Percentiles rank a stretch among this genome's conserved stretches.
Evolutionary conservation across 2,797 vertebrate species (phyloP).

Genomic region (Micromesistius poutassou): DNA sequence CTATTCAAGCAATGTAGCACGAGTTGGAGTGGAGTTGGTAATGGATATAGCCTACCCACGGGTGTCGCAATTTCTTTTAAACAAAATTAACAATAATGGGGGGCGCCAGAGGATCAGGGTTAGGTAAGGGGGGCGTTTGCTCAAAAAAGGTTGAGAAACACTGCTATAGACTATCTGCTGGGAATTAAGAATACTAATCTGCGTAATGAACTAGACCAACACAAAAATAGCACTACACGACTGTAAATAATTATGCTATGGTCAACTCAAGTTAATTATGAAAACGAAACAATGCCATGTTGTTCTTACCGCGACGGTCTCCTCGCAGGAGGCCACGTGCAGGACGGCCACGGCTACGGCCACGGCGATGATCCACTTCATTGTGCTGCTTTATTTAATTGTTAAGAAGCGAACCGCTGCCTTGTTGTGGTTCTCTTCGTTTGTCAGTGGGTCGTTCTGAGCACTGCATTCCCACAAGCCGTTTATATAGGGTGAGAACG

Average conservation of each 20-base stretch:
- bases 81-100: too few relatives aligned
- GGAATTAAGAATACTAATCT: neutral
- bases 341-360: neutral
- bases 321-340: neutral
- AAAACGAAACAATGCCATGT: neutral
- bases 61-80: too few relatives aligned
- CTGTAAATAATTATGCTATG: neutral
- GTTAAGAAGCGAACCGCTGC: neutral
- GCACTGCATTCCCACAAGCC: neutral
- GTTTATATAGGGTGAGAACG: neutral
- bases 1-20: too few relatives aligned
- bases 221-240: neutral
- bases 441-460: neutral
- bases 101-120: too few relatives aligned
- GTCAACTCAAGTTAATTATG: neutral
- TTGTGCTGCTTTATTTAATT: neutral
- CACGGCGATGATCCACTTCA: neutral
- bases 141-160: too few relatives aligned
- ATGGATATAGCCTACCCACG: too few relatives aligned
- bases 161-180: neutral
- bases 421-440: neutral
- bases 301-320: neutral
- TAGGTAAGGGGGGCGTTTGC: too few relatives aligned
- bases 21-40: too few relatives aligned
- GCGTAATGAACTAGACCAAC: neutral